Base-by-base conservation (phyloP, 1,140 invertebrate species). In the Acromyrmex heyeri region DNA sequence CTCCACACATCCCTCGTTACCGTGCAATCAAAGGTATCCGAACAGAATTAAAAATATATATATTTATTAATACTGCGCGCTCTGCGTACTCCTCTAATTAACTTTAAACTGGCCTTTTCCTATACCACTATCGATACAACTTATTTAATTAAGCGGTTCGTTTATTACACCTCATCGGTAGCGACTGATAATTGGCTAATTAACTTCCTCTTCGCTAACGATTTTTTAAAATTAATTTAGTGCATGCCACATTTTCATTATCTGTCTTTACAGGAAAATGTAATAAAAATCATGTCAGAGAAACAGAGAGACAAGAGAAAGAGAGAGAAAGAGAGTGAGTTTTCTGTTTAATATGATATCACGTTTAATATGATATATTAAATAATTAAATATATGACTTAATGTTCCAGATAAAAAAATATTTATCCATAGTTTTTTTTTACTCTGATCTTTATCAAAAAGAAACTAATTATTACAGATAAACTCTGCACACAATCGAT, bases 191-290 rank as follows among this genome's bases (percentile, higher is more conserved):
- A 76, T 65, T 78, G 59, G 72, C 30, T 85, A 77, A 77, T 78
- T 67, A 85, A 67, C 30, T 21, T 48, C 34, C 27, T 67, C 50
- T 48, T 30, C 14, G 24, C 10, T 3, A 4, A 16, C 48, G 18
- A 16, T 34, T 73, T 53, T 61, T 83, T 61, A 12, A 21, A 83
- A 73, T 75, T 75, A 83, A 83, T 75, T 73, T 50, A 21, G 44
- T 48, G 27, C 18, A 21, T 61, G 18, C 8, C 27, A 27, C 55
- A 62, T 44, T 30, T 53, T 82, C 24, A 73, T 83, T 65, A 86
- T 30, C 24, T 24, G 38, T 64, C 79, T 89, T 81, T 73, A 65
- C 88, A 69, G 24, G 82, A 90, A 86, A 89, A 62, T 69, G n/a
- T 62, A 81, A 70, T 65, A 87, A 73, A 69, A 64, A 59, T 62